These are phyloP conservation scores for Speoplatyrhinus poulsoni DNA, from an alignment of 2,113 vertebrate species.

Conservation along the genomic window DNA sequence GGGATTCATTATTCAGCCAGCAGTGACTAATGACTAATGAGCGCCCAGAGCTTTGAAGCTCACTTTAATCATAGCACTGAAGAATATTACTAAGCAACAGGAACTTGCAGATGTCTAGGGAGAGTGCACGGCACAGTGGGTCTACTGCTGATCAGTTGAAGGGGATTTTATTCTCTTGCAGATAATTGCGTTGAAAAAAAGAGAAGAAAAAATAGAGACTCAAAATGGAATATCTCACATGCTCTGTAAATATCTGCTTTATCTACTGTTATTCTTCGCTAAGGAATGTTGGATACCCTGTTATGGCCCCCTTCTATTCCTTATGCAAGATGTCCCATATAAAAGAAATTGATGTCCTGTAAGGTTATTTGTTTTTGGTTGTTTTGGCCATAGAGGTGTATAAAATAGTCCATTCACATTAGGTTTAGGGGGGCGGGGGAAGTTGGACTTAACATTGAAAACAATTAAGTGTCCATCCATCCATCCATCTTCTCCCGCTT, in stretches of 20 bases:
- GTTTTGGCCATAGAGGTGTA: too few relatives aligned
- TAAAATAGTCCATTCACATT: too few relatives aligned
- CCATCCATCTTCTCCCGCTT: too few relatives aligned
- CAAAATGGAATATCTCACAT: neutral
- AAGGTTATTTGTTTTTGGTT: too few relatives aligned
- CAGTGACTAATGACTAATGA: slow-evolving; percentile 78
- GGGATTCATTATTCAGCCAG: slow-evolving; percentile 80
- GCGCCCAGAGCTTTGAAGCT: slow-evolving; percentile 81
- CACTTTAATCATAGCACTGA: slow-evolving; percentile 75
- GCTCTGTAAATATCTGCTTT: neutral
- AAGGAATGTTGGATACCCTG: too few relatives aligned
- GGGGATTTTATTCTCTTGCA: slow-evolving; percentile 15
- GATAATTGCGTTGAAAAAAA: slow-evolving; percentile 2
- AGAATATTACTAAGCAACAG: slow-evolving; percentile 81
- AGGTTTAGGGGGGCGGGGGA: too few relatives aligned
- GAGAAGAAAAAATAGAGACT: too few relatives aligned
- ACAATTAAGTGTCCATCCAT: too few relatives aligned
- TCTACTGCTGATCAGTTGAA: slow-evolving; percentile 20
- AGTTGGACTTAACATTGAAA: too few relatives aligned
- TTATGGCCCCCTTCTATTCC: too few relatives aligned
- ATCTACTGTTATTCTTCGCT: neutral
- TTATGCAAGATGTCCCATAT: too few relatives aligned
- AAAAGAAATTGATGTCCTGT: too few relatives aligned
- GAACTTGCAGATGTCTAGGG: slow-evolving; percentile 71
- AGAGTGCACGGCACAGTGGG: slow-evolving; percentile 34